These are phyloP conservation scores for Synanthedon formicaeformis DNA, from an alignment of 2,888 invertebrate genomes.

Conservation along the genomic window DNA sequence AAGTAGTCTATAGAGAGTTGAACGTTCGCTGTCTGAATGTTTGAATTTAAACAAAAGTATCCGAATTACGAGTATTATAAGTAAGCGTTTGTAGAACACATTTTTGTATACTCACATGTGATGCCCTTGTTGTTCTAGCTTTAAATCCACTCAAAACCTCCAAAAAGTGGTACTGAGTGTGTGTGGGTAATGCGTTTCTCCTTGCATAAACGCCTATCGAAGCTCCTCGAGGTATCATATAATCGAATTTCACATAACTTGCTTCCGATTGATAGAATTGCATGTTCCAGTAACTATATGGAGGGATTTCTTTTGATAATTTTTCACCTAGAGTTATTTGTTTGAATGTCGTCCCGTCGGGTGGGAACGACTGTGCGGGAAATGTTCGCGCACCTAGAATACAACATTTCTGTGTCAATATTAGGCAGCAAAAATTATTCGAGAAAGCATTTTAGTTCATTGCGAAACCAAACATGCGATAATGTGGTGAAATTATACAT, in stretches of 20 bases:
- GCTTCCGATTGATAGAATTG: conserved; percentile 96
- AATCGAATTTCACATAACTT: conserved; percentile 94
- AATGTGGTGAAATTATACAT: conserved; percentile 35
- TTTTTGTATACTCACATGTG: conserved; percentile 76
- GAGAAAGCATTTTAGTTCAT: conserved; percentile 4
- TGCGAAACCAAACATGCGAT: conserved; percentile 27
- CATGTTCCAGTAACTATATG: conserved; percentile 97
- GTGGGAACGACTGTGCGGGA: conserved; percentile 91
- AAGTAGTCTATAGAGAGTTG: not conserved
- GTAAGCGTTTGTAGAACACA: not conserved
- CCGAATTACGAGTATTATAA: not conserved
- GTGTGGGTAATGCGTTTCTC: conserved; percentile 93
- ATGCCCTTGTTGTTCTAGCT: conserved; percentile 84
- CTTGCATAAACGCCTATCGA: conserved; percentile 96
- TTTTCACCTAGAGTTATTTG: conserved; percentile 90
- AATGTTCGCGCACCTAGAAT: conserved; percentile 85
- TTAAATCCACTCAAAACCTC: conserved; percentile 93
- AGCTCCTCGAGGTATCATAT: conserved; percentile 90
- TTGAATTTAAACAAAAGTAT: too few species aligned
- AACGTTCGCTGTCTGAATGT: too few species aligned
- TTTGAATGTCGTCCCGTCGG: conserved; percentile 92
- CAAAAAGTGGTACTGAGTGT: conserved; percentile 96
- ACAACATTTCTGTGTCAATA: conserved; percentile 10
- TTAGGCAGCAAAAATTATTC: conserved; percentile 1
- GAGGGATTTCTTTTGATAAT: conserved; percentile 88